phyloP scores from a whole-genome alignment of 2,113 vertebrate genomes.

The Lanius collurio region DNA sequence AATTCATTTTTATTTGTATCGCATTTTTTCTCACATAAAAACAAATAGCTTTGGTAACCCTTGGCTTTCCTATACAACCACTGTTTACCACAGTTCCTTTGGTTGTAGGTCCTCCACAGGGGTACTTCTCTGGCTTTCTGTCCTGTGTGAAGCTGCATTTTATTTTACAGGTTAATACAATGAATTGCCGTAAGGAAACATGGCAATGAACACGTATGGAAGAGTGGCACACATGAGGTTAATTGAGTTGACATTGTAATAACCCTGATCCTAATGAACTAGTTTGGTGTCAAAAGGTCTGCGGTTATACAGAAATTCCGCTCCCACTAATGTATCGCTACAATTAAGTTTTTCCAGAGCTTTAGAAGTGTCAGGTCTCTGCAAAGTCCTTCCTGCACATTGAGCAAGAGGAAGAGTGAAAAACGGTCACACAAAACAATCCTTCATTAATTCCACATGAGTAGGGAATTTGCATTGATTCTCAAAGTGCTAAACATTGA shows the following conservation, averaged over 20 bases:
- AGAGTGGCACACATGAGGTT: conserved; percentile 57
- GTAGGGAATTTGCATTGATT: conserved; percentile 69
- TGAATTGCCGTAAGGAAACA: conserved; percentile 57
- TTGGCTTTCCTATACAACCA: conserved; percentile 67
- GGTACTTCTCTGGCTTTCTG: conserved; percentile 74
- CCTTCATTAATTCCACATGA: conserved; percentile 63
- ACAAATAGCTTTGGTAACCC: conserved; percentile 76
- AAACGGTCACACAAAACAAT: conserved; percentile 47
- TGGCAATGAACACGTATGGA: conserved; percentile 46
- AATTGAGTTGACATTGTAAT: conserved; percentile 48
- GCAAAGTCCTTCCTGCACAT: conserved; percentile 39
- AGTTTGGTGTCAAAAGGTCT: conserved; percentile 55
- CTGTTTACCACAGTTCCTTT: conserved; percentile 72
- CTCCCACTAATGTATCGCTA: conserved; percentile 3
- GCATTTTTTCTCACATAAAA: conserved; percentile 58
- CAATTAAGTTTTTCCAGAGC: conserved; percentile 52
- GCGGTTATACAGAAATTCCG: conserved; percentile 1
- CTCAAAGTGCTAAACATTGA: conserved; percentile 51
- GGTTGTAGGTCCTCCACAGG: conserved; percentile 72
- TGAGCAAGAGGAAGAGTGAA: conserved; percentile 51
- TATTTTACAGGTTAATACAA: conserved; percentile 57
- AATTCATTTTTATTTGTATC: conserved; percentile 60
- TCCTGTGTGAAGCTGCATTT: conserved; percentile 69
- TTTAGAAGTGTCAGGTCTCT: conserved; percentile 54
- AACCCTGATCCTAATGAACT: conserved; percentile 54